Percentiles rank a stretch among this genome's conserved stretches.
Conservation (phyloP, 2,888 invertebrate species). For the Crioceris asparagi region DNA sequence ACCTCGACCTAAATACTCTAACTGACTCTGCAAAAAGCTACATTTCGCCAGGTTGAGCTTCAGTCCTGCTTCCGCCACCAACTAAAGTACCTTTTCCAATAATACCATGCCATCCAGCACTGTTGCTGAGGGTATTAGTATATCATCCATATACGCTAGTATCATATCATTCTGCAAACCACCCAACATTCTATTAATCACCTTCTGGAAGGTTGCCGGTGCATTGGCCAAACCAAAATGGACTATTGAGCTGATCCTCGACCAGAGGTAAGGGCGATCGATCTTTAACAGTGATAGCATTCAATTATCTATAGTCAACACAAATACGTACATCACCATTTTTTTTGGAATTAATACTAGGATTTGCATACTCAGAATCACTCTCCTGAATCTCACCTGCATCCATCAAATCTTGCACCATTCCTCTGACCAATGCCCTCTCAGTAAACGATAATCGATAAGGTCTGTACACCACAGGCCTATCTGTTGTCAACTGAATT, state of each 20-base stretch:
- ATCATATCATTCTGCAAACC: too few relatives aligned
- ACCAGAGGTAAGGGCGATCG: background rate
- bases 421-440: conserved; percentile 9
- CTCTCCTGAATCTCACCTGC: conserved; percentile 11
- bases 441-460: conserved; percentile 11
- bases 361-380: conserved; percentile 11
- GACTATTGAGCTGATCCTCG: conserved; percentile 4
- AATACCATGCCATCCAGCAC: too few relatives aligned
- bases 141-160: too few relatives aligned
- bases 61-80: background rate
- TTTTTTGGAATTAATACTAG: conserved; percentile 5
- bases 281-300: conserved; percentile 4
- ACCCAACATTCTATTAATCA: too few relatives aligned
- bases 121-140: too few relatives aligned
- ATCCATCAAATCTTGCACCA: conserved; percentile 9
- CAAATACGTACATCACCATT: conserved; percentile 6
- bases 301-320: conserved; percentile 10
- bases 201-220: too few relatives aligned
- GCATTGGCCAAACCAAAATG: too few relatives aligned
- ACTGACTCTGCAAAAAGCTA: background rate
- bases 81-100: too few relatives aligned
- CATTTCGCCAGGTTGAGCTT: background rate
- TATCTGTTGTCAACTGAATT: conserved; percentile 9
- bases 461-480: conserved; percentile 9
- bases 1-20: background rate